Evolutionary conservation across 2,888 invertebrate genomes (phyloP).

Genomic region (Lacanobia oleracea): DNA sequence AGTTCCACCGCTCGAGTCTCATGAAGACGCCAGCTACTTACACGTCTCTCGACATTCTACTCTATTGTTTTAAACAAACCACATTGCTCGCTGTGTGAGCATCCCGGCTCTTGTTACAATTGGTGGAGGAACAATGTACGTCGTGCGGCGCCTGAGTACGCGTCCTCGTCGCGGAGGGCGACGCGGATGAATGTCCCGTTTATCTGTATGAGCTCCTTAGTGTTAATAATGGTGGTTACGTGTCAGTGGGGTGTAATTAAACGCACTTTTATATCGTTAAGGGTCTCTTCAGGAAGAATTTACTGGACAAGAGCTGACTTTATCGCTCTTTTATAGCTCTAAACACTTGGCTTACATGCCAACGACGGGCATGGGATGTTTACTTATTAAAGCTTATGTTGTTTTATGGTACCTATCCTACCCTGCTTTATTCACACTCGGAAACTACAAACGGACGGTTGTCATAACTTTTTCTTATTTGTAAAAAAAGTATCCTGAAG

Average conservation of each 20-base stretch:
- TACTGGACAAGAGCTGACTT: slow-evolving; percentile 58
- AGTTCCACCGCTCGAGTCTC: slow-evolving; percentile 62
- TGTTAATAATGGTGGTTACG: slow-evolving; percentile 76
- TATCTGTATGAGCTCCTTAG: slow-evolving; percentile 74
- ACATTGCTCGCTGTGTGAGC: slow-evolving; percentile 75
- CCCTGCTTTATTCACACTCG: neutral
- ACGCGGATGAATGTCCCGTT: slow-evolving; percentile 68
- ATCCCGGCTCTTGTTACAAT: slow-evolving; percentile 61
- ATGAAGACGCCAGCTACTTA: slow-evolving; percentile 73
- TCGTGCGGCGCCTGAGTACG: slow-evolving; percentile 50
- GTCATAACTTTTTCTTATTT: neutral
- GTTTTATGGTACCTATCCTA: neutral
- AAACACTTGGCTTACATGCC: slow-evolving; percentile 52
- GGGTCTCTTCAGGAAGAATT: slow-evolving; percentile 47
- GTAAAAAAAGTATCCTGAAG: neutral
- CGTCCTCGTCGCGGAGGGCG: slow-evolving; percentile 43
- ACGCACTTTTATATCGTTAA: slow-evolving; percentile 66
- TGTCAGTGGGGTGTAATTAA: slow-evolving; percentile 73
- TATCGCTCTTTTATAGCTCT: slow-evolving; percentile 57
- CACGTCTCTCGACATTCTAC: slow-evolving; percentile 63
- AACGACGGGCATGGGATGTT: slow-evolving; percentile 3
- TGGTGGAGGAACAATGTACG: slow-evolving; percentile 74
- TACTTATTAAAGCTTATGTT: slow-evolving; percentile 22
- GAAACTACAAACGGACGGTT: neutral
- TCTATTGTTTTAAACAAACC: slow-evolving; percentile 78